These are phyloP conservation scores for Ophion slaviceki DNA, from an alignment of 2,888 invertebrate species.

Conservation along the genomic window DNA sequence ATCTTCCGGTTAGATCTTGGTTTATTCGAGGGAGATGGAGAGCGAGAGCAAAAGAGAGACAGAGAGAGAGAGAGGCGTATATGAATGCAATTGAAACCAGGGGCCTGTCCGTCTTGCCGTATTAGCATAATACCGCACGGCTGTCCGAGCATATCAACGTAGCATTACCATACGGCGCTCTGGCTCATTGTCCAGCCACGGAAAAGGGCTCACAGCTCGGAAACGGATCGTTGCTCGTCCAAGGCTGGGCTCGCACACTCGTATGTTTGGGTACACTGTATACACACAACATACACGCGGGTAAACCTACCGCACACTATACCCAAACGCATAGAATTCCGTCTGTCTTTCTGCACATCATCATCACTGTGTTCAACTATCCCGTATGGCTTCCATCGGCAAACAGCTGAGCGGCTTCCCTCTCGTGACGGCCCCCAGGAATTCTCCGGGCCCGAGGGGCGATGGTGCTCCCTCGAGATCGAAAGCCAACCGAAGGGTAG, in stretches of 20 bases:
- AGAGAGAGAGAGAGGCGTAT: conserved; percentile 41
- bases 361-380: conserved; percentile 66
- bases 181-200: conserved; percentile 57
- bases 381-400: conserved; percentile 78
- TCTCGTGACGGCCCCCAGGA: conserved; percentile 67
- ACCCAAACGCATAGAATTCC: conserved; percentile 43
- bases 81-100: conserved; percentile 58
- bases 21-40: conserved; percentile 16
- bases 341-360: conserved; percentile 57
- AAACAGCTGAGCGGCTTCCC: conserved; percentile 80
- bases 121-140: conserved; percentile 71
- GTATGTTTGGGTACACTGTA: not conserved
- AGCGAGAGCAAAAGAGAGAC: not conserved
- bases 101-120: conserved; percentile 63
- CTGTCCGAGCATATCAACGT: conserved; percentile 65
- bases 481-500: conserved; percentile 56
- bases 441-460: conserved; percentile 70
- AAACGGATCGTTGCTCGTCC: conserved; percentile 44
- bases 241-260: conserved; percentile 20
- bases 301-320: conserved; percentile 12
- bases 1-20: conserved; percentile 28
- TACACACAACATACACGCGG: not conserved
- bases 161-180: conserved; percentile 62
- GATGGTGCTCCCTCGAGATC: conserved; percentile 49
- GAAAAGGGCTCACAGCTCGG: conserved; percentile 49